These are phyloP conservation scores for Nansenia antarctica DNA, from an alignment of 2,113 vertebrate species.

Conservation along the genomic window DNA sequence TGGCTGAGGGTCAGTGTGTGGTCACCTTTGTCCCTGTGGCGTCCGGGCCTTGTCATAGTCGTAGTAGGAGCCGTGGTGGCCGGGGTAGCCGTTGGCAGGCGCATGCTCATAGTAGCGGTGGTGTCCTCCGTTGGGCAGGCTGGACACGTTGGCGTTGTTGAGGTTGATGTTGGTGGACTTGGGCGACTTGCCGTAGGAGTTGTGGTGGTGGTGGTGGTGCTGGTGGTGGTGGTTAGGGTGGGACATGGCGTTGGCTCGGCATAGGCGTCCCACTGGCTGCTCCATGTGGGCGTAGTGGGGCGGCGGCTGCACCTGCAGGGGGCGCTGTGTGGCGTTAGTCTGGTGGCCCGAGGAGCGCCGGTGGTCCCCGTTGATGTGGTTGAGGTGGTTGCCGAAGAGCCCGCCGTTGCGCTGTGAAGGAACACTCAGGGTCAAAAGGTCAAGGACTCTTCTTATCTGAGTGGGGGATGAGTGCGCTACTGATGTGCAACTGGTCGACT, in stretches of 20 bases:
- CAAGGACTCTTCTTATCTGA: conserved; percentile 7
- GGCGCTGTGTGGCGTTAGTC: conserved; percentile 95
- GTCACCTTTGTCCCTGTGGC: conserved; percentile 90
- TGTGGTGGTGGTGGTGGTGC: conserved; percentile 86
- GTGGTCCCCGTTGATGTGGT: conserved; percentile 90
- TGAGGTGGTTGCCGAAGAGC: conserved; percentile 95
- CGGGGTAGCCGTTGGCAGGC: conserved; percentile 82
- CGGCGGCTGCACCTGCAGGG: conserved; percentile 94
- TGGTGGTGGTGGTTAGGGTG: conserved; percentile 86
- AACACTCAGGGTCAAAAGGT: conserved; percentile 62
- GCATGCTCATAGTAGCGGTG: conserved; percentile 82
- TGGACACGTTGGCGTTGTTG: conserved; percentile 97
- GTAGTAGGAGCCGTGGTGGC: conserved; percentile 71
- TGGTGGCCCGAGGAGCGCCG: conserved; percentile 88
- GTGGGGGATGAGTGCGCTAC: conserved; percentile 4
- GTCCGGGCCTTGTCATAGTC: conserved; percentile 82
- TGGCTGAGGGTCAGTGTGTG: background rate
- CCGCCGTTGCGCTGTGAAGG: conserved; percentile 92
- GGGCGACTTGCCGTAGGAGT: conserved; percentile 88
- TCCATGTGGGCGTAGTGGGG: conserved; percentile 88
- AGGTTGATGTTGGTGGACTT: conserved; percentile 98
- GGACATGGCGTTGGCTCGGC: conserved; percentile 88
- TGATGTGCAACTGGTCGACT: conserved; percentile 3
- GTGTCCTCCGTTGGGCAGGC: conserved; percentile 86
- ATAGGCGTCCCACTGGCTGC: conserved; percentile 82